A percentile compares a stretch with the other conserved stretches of the same genome.
phyloP scores from a whole-genome alignment of 2,888 invertebrate species.

The Agrotis ipsilon region DNA sequence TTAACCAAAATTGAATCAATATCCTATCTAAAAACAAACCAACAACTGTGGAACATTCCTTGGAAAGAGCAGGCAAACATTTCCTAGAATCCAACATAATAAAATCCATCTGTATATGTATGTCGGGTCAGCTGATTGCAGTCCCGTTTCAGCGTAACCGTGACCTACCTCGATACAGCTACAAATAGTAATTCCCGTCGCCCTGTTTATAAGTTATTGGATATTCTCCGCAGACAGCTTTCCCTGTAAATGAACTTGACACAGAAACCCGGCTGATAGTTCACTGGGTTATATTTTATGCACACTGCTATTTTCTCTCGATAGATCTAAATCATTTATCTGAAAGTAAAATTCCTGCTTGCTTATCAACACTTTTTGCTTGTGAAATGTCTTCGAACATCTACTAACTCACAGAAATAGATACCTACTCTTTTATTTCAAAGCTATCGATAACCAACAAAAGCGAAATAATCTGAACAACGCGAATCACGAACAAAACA shows the following conservation, averaged over 20 bases:
- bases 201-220: slow-evolving; percentile 51
- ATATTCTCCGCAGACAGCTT: slow-evolving; percentile 48
- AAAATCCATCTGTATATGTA: slow-evolving; percentile 7
- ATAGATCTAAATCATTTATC: not conserved
- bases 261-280: slow-evolving; percentile 35
- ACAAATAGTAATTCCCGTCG: slow-evolving; percentile 51
- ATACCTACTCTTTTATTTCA: not conserved
- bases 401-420: not conserved
- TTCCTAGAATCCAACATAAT: slow-evolving; percentile 5
- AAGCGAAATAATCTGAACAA: slow-evolving; percentile 6
- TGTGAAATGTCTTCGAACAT: too few species aligned
- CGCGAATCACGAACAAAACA: slow-evolving; percentile 28
- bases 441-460: slow-evolving; percentile 2
- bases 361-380: not conserved
- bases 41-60: slow-evolving; percentile 1
- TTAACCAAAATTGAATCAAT: too few species aligned
- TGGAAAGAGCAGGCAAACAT: slow-evolving; percentile 6
- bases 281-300: slow-evolving; percentile 25
- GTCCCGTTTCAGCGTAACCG: slow-evolving; percentile 30
- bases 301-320: not conserved
- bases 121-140: slow-evolving; percentile 41
- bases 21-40: not conserved
- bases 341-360: not conserved
- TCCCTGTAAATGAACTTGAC: slow-evolving; percentile 51
- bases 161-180: slow-evolving; percentile 51